Evolutionary conservation across 1,140 invertebrate species (phyloP).

Genomic region (Dendroctonus ponderosae): DNA sequence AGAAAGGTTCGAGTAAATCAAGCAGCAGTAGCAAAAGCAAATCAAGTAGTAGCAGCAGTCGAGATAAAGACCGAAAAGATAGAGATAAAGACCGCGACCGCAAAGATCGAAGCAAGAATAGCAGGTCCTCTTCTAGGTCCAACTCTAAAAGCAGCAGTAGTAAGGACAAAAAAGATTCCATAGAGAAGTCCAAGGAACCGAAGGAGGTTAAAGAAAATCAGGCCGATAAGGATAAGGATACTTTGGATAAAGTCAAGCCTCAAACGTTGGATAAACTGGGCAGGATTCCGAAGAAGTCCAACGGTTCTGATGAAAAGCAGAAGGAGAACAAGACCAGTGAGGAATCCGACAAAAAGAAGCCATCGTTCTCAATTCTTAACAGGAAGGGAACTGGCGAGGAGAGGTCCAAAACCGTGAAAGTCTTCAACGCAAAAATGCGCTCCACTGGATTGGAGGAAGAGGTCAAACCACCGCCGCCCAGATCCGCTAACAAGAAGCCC

Average conservation of each 20-base stretch:
- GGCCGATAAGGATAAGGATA: slow-evolving; percentile 67
- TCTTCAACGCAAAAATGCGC: slow-evolving; percentile 82
- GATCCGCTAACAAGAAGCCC: slow-evolving; percentile 62
- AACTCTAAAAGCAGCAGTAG: slow-evolving; percentile 48
- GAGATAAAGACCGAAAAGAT: slow-evolving; percentile 48
- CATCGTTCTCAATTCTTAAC: slow-evolving; percentile 77
- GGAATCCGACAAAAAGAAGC: slow-evolving; percentile 60
- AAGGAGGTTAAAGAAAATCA: slow-evolving; percentile 53
- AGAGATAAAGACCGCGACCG: slow-evolving; percentile 42
- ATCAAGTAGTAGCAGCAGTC: slow-evolving; percentile 46
- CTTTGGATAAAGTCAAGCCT: slow-evolving; percentile 63
- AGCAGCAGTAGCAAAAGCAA: slow-evolving; percentile 45
- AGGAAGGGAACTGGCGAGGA: slow-evolving; percentile 62
- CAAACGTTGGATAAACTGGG: slow-evolving; percentile 68
- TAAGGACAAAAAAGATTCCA: slow-evolving; percentile 41
- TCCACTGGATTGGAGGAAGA: slow-evolving; percentile 83
- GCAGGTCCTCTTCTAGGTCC: slow-evolving; percentile 47
- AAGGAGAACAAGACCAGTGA: slow-evolving; percentile 44
- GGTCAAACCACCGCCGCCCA: slow-evolving; percentile 72
- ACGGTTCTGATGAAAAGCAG: slow-evolving; percentile 47
- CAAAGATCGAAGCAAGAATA: slow-evolving; percentile 40
- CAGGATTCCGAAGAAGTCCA: slow-evolving; percentile 70
- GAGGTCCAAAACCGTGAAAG: slow-evolving; percentile 82
- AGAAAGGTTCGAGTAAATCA: slow-evolving; percentile 41
- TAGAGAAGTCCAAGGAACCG: slow-evolving; percentile 48